Evolutionary conservation across 2,113 vertebrate species (phyloP).

Genomic region (Irena cyanogastra): DNA sequence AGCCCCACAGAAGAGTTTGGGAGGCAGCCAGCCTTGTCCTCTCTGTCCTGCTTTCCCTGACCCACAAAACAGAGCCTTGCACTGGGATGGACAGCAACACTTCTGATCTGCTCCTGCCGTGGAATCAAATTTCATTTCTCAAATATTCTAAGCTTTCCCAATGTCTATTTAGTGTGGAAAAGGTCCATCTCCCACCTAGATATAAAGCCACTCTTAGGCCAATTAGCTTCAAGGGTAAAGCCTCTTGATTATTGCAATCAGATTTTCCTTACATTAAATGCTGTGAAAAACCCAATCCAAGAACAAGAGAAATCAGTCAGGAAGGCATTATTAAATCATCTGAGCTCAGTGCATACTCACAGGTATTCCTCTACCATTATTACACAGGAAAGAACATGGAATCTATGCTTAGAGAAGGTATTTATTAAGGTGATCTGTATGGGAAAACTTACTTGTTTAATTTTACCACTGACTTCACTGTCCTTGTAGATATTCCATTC

Average conservation of each 20-base stretch:
- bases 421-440: neutral
- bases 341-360: neutral
- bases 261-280: neutral
- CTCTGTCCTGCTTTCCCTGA: neutral
- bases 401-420: neutral
- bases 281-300: neutral
- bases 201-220: neutral
- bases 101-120: neutral
- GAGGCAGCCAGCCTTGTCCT: neutral
- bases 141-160: neutral
- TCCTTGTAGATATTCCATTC: neutral
- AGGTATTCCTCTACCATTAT: neutral
- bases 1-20: neutral
- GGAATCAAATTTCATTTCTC: neutral
- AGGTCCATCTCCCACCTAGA: neutral
- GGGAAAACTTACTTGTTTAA: neutral
- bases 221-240: neutral
- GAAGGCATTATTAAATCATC: neutral
- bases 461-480: neutral
- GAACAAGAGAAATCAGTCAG: neutral
- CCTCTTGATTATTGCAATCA: neutral
- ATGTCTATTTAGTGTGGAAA: neutral
- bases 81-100: neutral
- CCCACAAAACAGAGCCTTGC: neutral
- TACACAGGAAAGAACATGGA: neutral